Base-by-base conservation (phyloP, 2,888 invertebrate genomes). In the Eupithecia abbreviata region DNA sequence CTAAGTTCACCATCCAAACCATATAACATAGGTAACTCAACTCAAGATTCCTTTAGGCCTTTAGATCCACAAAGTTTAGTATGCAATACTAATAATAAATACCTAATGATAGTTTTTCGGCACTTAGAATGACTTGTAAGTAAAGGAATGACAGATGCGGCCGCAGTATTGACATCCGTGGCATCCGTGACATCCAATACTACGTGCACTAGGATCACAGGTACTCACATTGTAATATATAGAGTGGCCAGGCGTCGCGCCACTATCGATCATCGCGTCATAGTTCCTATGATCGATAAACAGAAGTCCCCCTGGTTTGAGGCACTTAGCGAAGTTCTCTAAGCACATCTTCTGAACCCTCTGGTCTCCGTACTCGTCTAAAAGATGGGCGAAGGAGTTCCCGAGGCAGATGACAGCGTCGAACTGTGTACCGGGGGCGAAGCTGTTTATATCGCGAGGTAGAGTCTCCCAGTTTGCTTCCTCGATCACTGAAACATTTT, bases 221-320 rank as follows among this genome's bases (percentile, higher is more conserved):
- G 3, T 15, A 95, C 97, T 97, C 92, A 98, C 98, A 89, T 98
- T 98, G 86, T 98, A 98, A 92, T 98, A 98, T 86, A 98, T 97
- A 85, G 97, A 98, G 89, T 98, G 97, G 51, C 97, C 96, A 0
- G 98, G 98, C 4, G 98, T 97, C 10, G 95, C 93, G 6, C 98
- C 98, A 75, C 96, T 96, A 81, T 98, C 96, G 80, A 98, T 98
- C 86, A 96, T 96, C 71, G 96, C 95, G 87, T 98, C 98, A 82
- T 98, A 98, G 90, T 98, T 98, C 86, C 98, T 96, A 86, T 98
- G 98, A 90, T 98, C 98, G 73, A 98, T 98, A 71, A 98, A 92
- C 68, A 98, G 92, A 15, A 98, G 93, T 0, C 98, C 98, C 5
- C 98, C 98, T 0, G 98, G 98, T 89, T 97, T 98, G 4, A 98